phyloP scores from a whole-genome alignment of 2,797 vertebrate genomes.

The Sciurus vulgaris region DNA sequence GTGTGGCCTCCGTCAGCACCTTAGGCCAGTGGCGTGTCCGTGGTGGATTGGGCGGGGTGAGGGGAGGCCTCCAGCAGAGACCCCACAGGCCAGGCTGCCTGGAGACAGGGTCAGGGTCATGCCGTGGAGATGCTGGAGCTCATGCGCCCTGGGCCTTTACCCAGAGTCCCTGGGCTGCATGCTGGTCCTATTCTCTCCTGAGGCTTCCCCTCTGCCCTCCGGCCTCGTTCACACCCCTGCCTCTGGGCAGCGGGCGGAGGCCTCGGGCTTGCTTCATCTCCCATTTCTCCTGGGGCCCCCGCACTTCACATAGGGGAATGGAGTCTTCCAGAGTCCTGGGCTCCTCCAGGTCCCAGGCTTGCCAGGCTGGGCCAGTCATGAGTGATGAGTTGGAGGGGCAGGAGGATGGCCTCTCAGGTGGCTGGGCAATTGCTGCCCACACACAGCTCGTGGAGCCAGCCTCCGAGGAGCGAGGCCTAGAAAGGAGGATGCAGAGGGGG shows the following conservation, averaged over 20 bases:
- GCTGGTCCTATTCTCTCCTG: not conserved
- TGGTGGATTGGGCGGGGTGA: not conserved
- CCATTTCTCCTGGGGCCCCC: not conserved
- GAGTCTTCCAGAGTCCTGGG: not conserved
- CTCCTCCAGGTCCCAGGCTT: not conserved
- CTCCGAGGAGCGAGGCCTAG: not conserved
- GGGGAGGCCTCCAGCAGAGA: not conserved
- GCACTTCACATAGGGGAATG: not conserved
- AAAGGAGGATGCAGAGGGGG: not conserved
- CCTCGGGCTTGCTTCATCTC: not conserved
- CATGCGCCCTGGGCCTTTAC: not conserved
- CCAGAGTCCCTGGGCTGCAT: not conserved
- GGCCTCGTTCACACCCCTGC: not conserved
- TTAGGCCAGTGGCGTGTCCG: not conserved
- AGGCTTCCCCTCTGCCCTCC: too few species aligned
- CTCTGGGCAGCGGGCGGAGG: not conserved
- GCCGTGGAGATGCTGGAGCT: accelerated
- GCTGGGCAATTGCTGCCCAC: not conserved
- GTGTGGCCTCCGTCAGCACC: not conserved
- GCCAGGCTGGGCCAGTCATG: not conserved
- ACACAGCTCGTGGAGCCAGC: not conserved
- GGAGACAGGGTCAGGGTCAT: not conserved
- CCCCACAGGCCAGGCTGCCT: accelerated
- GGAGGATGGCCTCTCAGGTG: not conserved
- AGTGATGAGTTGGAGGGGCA: not conserved